Evolutionary conservation across 2,888 invertebrate genomes (phyloP), one percentile per base, ranked within the genome.

Genomic region (Drosophila atripex): DNA sequence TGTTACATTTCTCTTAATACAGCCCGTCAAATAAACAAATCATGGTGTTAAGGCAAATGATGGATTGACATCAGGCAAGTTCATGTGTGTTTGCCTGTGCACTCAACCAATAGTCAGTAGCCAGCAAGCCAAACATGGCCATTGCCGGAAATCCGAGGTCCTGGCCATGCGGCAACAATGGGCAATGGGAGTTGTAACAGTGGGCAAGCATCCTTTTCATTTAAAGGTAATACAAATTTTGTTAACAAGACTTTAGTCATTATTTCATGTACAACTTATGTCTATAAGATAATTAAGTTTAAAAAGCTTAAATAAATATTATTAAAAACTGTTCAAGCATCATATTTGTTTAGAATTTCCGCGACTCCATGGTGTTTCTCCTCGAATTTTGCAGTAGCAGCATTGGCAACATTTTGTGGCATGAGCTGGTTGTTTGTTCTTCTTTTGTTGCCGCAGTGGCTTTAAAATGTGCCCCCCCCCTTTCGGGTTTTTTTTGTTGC

Each of bases 381-480:
- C 46, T 61, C 18, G 45, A 57, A 38, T 57, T 51, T 50, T 61
- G 61, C 57, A 58, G 59, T 46, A 47, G 49, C 35, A 21, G 39
- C 21, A 41, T 53, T 47, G 50, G 63, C 46, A 47, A 25, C 30
- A 46, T 71, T 65, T 72, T 59, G 65, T 55, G 50, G 71, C 51
- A 60, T 61, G 30, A 63, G 54, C 58, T 58, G 25, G 28, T n/a
- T 64, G 63, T 64, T 64, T 64, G 32, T 52, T 43, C 56, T 69
- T 38, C 80, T 69, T 84, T 84, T 86, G 80, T 82, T 86, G 78
- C 85, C 78, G 82, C 82, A 86, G 77, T 82, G 85, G 63, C 86
- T 84, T 84, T 77, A 87, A 86, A 79, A 76, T 78, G 52, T 43
- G 39, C 57, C 65, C 68, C 66, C 68, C 66, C 73, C 57, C 43